Conservation (phyloP, 2,888 invertebrate species). For the Lingula anatina region DNA sequence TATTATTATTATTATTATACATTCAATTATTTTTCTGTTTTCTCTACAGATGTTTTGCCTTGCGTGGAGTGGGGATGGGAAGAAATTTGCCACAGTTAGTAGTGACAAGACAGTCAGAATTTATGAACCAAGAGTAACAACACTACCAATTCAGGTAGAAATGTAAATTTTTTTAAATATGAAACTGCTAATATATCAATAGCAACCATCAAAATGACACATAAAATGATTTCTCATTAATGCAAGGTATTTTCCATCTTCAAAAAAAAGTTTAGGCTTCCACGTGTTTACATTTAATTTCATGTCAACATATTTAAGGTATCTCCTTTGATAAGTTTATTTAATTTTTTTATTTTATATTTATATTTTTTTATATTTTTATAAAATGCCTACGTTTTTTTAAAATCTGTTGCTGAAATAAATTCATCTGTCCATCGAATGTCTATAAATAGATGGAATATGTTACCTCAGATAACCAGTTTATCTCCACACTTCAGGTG, state of each 20-base stretch:
- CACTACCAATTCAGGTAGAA: conserved; percentile 59
- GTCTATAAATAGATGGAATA: too few species aligned
- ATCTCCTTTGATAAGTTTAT: too few species aligned
- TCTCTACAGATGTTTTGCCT: conserved; percentile 70
- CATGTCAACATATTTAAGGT: too few species aligned
- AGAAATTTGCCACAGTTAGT: conserved; percentile 78
- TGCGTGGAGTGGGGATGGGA: conserved; percentile 90
- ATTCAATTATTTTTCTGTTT: conserved; percentile 3
- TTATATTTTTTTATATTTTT: too few species aligned
- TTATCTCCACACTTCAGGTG: background rate
- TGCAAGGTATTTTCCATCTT: conserved; percentile 19
- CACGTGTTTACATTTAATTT: too few species aligned
- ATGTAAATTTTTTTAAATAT: background rate
- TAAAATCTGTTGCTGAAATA: too few species aligned
- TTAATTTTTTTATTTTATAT: too few species aligned
- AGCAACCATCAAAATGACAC: conserved; percentile 2
- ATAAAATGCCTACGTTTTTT: too few species aligned
- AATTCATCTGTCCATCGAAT: too few species aligned
- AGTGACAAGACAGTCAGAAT: conserved; percentile 82
- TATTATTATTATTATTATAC: conserved; percentile 2
- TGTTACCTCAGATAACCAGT: background rate
- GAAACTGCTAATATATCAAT: conserved; percentile 1
- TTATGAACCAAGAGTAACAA: conserved; percentile 71
- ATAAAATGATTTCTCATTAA: background rate
- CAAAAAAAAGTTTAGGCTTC: conserved; percentile 27